Base-by-base conservation (phyloP, 2,113 vertebrate species). In the Crotalus viridis region DNA sequence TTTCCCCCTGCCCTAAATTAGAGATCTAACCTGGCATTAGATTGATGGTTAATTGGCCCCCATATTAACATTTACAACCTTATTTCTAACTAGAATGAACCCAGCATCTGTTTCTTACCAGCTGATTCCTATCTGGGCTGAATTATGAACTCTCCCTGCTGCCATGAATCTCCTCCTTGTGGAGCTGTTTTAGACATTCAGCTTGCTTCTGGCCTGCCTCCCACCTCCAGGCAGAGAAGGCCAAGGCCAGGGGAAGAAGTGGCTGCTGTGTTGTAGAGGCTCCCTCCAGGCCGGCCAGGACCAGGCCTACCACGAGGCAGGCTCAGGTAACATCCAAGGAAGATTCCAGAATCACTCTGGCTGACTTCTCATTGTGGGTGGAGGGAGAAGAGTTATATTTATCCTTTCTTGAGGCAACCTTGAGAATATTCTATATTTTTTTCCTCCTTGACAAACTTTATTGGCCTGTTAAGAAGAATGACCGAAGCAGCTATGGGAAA, bases 101-200 rank as follows among this genome's bases (percentile, higher is more conserved):
- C 74, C 74, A 56, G 90, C 90, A 85, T 85, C 69, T 91, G 74
- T 91, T 91, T 91, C 74, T 91, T 86, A 85, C 90, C 48, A 43
- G 90, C 90, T 90, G 89, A 90, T 51, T 64, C 51, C 61, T 91
- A 46, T 91, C 52, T 91, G 52, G 39, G 52, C 54, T 85, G 74
- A 91, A 91, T 85, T 91, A 85, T 57, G 90, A 52, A 91, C 24
- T 39, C 90, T 81, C 54, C 74, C 54, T 57, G 64, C 64, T 81
- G 61, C 61, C 51, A 81, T 90, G 89, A 90, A 81, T 81, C 51
- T 90, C 89, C 64, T 26, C 89, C 64, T 81, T 51, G 28, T 3
- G 51, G 89, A 54, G 64, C 21, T 81, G 48, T 74, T 90, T 90
- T n/a, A 28, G 69, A 33, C 17, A 52, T 69, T 90, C 46, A 22